Evolutionary conservation across 2,113 vertebrate species (phyloP).

Genomic region (Cervus canadensis): DNA sequence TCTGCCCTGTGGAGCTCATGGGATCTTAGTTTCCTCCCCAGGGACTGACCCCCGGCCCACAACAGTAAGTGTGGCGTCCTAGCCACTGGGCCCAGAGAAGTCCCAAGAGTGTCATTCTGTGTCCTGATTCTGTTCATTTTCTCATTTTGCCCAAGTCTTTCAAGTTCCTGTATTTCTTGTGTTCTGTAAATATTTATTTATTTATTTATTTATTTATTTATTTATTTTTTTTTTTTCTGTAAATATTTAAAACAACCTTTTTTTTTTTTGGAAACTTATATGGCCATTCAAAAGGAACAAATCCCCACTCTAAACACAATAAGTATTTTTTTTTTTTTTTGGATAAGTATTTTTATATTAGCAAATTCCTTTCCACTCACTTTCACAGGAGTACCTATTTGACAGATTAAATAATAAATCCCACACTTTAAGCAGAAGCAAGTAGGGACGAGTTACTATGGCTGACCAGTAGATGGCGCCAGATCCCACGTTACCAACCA

Average conservation of each 20-base stretch:
- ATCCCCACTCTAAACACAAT: background rate
- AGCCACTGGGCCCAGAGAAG: background rate
- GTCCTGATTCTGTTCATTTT: background rate
- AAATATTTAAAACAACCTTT: background rate
- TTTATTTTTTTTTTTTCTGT: background rate
- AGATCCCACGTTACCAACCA: background rate
- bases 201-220: too few species aligned
- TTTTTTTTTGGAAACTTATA: background rate
- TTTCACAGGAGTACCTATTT: background rate
- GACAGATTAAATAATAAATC: background rate
- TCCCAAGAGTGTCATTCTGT: background rate
- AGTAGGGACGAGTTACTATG: background rate
- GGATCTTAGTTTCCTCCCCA: background rate
- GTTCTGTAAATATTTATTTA: background rate
- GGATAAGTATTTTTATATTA: background rate
- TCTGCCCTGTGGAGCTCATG: background rate
- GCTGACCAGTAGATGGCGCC: conserved; percentile 32
- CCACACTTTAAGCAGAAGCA: background rate
- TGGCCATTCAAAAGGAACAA: background rate
- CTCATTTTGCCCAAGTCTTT: background rate
- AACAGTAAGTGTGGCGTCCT: background rate
- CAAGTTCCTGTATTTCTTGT: background rate
- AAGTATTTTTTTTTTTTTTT: background rate
- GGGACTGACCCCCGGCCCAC: rapidly evolving
- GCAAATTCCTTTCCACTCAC: background rate